phyloP scores from a whole-genome alignment of 2,888 invertebrate species.

The Trichopria drosophilae region DNA sequence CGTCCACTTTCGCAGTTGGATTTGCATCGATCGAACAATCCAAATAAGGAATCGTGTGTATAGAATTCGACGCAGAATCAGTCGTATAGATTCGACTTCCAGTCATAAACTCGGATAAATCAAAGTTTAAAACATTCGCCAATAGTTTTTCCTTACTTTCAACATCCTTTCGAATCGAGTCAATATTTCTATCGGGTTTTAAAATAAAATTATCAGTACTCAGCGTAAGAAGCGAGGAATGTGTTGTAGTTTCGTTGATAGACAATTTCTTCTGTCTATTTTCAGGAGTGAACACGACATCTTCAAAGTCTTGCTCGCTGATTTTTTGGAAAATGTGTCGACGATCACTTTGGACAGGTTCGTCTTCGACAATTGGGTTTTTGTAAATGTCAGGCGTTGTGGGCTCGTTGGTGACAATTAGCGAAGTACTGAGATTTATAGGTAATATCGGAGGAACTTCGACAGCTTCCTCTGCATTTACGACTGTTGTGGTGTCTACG shows the following conservation, averaged over 20 bases:
- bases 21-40: slow-evolving; percentile 30
- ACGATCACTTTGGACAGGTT: slow-evolving; percentile 59
- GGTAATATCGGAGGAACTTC: slow-evolving; percentile 67
- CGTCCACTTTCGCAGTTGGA: not conserved
- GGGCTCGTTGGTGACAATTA: too few relatives aligned
- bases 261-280: slow-evolving; percentile 51
- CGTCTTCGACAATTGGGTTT: slow-evolving; percentile 23
- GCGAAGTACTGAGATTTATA: slow-evolving; percentile 42
- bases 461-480: slow-evolving; percentile 75
- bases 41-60: slow-evolving; percentile 38
- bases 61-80: slow-evolving; percentile 36
- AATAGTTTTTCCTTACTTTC: slow-evolving; percentile 75
- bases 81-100: slow-evolving; percentile 39
- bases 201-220: slow-evolving; percentile 45
- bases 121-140: slow-evolving; percentile 69
- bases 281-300: slow-evolving; percentile 69
- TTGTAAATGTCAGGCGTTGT: slow-evolving; percentile 37
- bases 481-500: slow-evolving; percentile 59
- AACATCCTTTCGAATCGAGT: slow-evolving; percentile 71
- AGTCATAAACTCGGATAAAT: slow-evolving; percentile 55
- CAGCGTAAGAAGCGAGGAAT: slow-evolving; percentile 44
- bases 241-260: slow-evolving; percentile 35
- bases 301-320: slow-evolving; percentile 72
- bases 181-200: slow-evolving; percentile 50
- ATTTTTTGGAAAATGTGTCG: slow-evolving; percentile 72